These are phyloP conservation scores for Vollenhovia emeryi DNA, from an alignment of 1,140 invertebrate species.

Conservation along the genomic window DNA sequence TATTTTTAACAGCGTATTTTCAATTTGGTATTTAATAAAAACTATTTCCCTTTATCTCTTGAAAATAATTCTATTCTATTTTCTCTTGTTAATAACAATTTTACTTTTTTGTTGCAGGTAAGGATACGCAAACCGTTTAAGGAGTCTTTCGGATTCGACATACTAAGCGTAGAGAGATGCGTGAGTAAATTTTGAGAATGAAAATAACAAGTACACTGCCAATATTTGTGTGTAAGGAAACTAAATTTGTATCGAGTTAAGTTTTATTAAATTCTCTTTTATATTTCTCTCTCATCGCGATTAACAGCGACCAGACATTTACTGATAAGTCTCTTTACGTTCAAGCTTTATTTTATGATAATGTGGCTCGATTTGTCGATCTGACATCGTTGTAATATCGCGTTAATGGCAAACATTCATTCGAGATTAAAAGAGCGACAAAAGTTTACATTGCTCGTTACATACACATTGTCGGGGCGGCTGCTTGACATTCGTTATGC, in stretches of 20 bases:
- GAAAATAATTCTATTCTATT: neutral
- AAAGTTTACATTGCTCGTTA: conserved; percentile 13
- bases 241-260: neutral
- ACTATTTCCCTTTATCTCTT: neutral
- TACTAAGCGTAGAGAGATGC: neutral
- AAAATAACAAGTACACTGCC: neutral
- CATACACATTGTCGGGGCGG: neutral
- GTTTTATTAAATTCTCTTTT: neutral
- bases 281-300: neutral
- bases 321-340: neutral
- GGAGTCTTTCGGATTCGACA: neutral
- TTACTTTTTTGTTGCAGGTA: conserved; percentile 33
- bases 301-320: neutral
- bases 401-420: neutral
- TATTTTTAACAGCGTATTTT: neutral
- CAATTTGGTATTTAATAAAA: neutral
- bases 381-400: neutral
- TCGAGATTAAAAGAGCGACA: conserved; percentile 8
- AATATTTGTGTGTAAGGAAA: neutral
- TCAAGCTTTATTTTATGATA: neutral
- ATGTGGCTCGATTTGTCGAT: neutral
- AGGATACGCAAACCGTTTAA: neutral
- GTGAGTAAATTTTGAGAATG: neutral
- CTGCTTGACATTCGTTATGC: conserved; percentile 19
- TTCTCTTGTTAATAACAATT: neutral